phyloP scores from a whole-genome alignment of 2,797 vertebrate species.

The Danio jaintianensis region DNA sequence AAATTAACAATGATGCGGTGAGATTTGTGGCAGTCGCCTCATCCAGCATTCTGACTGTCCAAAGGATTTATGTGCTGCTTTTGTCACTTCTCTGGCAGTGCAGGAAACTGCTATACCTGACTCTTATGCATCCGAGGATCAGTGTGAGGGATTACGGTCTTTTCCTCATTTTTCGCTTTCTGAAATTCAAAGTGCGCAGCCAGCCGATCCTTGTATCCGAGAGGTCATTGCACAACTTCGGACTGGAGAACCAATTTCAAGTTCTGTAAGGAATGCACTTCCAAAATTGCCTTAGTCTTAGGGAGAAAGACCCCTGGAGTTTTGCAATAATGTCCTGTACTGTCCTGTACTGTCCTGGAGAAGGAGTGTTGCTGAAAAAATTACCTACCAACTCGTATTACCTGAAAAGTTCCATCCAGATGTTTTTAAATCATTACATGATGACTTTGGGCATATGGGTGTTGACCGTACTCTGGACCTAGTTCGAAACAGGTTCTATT shows the following conservation, averaged over 20 bases:
- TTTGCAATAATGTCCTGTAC: constrained; percentile 6
- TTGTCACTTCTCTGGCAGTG: neutral
- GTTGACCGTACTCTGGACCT: neutral
- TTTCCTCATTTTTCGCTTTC: neutral
- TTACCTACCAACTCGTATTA: neutral
- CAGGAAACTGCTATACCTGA: neutral
- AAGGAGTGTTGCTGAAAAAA: too few species aligned
- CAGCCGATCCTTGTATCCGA: neutral
- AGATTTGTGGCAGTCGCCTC: constrained; percentile 6
- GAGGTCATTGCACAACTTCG: constrained; percentile 9
- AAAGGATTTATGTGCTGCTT: too few species aligned
- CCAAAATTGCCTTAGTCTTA: constrained; percentile 33
- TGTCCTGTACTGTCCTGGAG: neutral
- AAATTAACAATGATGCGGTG: too few species aligned
- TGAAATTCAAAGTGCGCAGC: neutral
- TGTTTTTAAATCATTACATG: neutral
- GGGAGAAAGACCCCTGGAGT: constrained; percentile 29
- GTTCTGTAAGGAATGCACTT: too few species aligned
- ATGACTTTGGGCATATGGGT: constrained; percentile 4
- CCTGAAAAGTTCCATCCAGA: neutral
- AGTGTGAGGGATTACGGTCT: neutral
- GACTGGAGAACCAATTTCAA: constrained; percentile 12
- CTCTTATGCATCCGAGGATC: neutral
- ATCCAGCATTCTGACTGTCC: neutral
- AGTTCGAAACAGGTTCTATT: neutral